Base-by-base conservation (phyloP, 1,140 invertebrate genomes). In the Bradysia coprophila region DNA sequence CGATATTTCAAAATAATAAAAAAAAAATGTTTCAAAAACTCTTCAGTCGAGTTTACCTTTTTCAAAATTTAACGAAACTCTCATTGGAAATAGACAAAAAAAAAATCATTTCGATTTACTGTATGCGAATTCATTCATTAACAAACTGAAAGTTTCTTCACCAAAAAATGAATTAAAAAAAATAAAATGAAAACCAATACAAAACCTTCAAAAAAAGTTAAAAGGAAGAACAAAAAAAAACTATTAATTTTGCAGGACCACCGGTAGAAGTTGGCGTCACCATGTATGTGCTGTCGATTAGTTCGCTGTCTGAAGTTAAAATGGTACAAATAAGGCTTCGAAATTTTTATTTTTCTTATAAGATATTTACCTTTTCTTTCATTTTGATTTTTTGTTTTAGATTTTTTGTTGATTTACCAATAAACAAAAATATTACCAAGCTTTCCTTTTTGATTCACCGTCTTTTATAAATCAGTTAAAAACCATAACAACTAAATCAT, bases 251-350 rank as follows among this genome's bases (percentile, higher is more conserved):
- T 83, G 71, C 79, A 90, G 85, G 85, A 78, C 77, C 81, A 68
- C 87, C 91, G 63, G 87, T 92, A 64, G 83, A 88, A 73, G 89
- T 95, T 65, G 88, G 87, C 70, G 86, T 95, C 69, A 93, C 88
- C 68, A 92, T 93, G 84, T 90, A 92, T 78, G 86, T 96, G 72
- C 82, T 92, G 73, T 91, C 86, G 73, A 94, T 96, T 77, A 92
- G 86, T 78, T 93, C 90, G 69, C 82, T 95, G 66, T 93, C 88
- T 68, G 91, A 95, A 86, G 90, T 95, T 66, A 87, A 93, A 81
- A 96, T 96, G 92, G 90, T 95, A 86, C 59, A 55, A 42, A 55
- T 45, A 48, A 53, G 53, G 53, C 50, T 48, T 49, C 56, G 56
- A 28, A 18, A 38, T 38, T 5, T 22, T 9, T 43, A 38, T 3